Evolutionary conservation across 2,113 vertebrate species (phyloP), one percentile per base, ranked within the genome.

Genomic region (Engraulis encrasicolus): DNA sequence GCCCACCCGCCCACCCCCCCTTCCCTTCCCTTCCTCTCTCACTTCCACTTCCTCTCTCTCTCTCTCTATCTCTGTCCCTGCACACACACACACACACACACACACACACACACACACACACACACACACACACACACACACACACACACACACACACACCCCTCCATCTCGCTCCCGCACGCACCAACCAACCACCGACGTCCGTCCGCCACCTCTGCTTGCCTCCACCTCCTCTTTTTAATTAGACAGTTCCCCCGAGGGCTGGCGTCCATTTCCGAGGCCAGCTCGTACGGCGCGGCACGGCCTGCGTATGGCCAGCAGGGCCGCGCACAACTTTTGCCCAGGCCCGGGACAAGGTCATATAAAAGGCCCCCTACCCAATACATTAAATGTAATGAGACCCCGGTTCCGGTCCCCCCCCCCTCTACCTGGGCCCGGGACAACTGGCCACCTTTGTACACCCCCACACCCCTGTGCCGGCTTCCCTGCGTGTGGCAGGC

Each of bases 161-260:
- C 77, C 61, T 40, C 52, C 19, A 38, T 40, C 50, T 48, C 82
- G 50, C 36, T 58, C 58, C 9, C 27, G 7, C 58, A 66, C 27
- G 12, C 58, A 6, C 0, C 79, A 78, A 81, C 31, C 79, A 34
- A 78, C 49, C 82, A 78, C 85, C 83, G n/a, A n/a, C n/a, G n/a
- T 86, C 49, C n/a, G 49, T 71, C 78, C 78, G 74, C 78, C 40
- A 27, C 58, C 61, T 37, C 77, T 71, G 48, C 90, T 86, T 81
- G 88, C 89, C 89, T 91, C 86, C 82, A 78, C 84, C 91, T 80
- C 86, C 92, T 94, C 95, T 94, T 94, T 93, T 94, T 94, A 94
- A 94, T 94, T 94, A 95, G 92, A 94, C 92, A 91, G 91, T 93
- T 95, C 94, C 93, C 93, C 88, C 84, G 89, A 94, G 94, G 94